A percentile compares a stretch with the other conserved stretches of the same genome.
Evolutionary conservation across 2,113 vertebrate genomes (phyloP).

Genomic region (Haplochromis vanheusdeni): DNA sequence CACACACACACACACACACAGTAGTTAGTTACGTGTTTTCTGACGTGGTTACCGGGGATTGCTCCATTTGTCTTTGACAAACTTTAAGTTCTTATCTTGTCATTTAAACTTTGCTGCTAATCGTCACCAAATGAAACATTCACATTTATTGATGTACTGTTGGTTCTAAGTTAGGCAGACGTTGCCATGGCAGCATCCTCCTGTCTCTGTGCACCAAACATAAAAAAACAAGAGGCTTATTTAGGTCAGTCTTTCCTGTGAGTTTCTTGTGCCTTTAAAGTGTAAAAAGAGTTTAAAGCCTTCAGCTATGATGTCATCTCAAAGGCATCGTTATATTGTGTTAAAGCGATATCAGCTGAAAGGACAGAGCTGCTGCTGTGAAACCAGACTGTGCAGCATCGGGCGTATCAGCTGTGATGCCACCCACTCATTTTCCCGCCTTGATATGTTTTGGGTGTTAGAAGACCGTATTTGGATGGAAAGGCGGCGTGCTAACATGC

Average conservation of each 20-base stretch:
- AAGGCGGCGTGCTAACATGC: background rate
- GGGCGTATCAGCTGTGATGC: background rate
- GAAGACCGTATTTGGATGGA: background rate
- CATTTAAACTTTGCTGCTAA: background rate
- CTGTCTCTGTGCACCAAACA: background rate
- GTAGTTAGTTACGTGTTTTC: background rate
- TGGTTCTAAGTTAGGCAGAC: background rate
- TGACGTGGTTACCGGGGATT: background rate
- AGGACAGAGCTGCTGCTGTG: background rate
- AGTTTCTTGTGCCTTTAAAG: background rate
- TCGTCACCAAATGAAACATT: background rate
- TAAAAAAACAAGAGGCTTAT: background rate
- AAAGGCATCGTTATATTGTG: background rate
- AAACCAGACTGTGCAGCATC: background rate
- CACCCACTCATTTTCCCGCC: background rate
- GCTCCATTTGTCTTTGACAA: background rate
- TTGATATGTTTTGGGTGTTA: background rate
- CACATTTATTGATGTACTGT: background rate
- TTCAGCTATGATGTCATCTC: background rate
- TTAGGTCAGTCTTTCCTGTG: background rate
- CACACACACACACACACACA: background rate
- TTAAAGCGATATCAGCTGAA: background rate
- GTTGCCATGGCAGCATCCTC: background rate
- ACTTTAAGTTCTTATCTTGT: background rate
- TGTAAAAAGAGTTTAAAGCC: background rate